Conservation (phyloP, 2,888 invertebrate species). For the Agrotis puta region DNA sequence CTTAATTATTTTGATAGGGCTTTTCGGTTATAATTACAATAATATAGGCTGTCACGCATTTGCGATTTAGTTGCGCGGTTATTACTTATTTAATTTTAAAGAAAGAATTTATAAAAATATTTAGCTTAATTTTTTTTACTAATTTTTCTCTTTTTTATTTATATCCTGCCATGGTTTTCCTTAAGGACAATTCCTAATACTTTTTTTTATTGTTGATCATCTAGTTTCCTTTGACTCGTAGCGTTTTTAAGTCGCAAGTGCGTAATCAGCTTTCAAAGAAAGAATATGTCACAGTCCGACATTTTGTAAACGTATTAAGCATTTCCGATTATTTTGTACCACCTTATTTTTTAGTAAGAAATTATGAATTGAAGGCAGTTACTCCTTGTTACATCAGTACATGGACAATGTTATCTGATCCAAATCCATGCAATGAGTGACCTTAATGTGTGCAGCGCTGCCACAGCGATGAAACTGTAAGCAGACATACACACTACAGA, state of each 20-base stretch:
- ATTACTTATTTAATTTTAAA: conserved; percentile 16
- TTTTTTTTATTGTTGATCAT: too few species aligned
- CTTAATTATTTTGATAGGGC: conserved; percentile 24
- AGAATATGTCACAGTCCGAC: conserved; percentile 22
- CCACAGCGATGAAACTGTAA: too few species aligned
- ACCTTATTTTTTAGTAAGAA: conserved; percentile 44
- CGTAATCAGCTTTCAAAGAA: conserved; percentile 12
- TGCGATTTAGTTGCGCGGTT: conserved; percentile 40
- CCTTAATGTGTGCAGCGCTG: not conserved
- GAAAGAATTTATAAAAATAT: not conserved
- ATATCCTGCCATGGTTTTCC: not conserved
- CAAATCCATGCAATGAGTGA: not conserved
- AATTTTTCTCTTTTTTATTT: not conserved
- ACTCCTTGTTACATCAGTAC: not conserved
- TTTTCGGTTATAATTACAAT: conserved; percentile 41
- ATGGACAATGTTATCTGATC: not conserved
- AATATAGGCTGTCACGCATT: conserved; percentile 29
- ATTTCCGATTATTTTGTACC: conserved; percentile 57
- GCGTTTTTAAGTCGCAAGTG: conserved; percentile 44
- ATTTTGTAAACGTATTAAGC: conserved; percentile 30
- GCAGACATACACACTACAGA: too few species aligned
- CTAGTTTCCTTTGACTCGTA: conserved; percentile 7
- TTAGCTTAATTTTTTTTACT: conserved; percentile 21
- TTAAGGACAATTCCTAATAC: too few species aligned
- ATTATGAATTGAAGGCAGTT: conserved; percentile 16